Percentiles rank a stretch among this genome's conserved stretches.
phyloP scores from a whole-genome alignment of 2,113 vertebrate genomes.

The Coturnix japonica region DNA sequence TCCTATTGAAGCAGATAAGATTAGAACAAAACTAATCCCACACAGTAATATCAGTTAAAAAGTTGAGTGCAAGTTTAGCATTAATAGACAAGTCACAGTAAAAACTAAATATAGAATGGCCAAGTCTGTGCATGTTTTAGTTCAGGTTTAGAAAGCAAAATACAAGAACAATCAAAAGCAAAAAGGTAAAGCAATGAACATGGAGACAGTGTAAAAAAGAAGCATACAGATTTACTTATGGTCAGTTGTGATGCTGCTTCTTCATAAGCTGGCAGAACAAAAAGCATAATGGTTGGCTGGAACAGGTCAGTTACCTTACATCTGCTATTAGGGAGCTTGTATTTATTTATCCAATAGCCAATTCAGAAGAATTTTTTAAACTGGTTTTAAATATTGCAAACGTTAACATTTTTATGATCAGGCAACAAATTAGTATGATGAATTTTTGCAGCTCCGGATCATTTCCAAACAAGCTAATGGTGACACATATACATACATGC shows the following conservation, averaged over 20 bases:
- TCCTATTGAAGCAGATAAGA: conserved; percentile 85
- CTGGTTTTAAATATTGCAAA: conserved; percentile 54
- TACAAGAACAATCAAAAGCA: conserved; percentile 86
- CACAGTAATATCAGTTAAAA: conserved; percentile 35
- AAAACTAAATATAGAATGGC: conserved; percentile 86
- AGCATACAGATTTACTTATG: conserved; percentile 86
- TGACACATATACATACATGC: conserved; percentile 13
- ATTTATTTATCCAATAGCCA: conserved; percentile 73
- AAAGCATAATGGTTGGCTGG: conserved; percentile 86
- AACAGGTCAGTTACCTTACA: conserved; percentile 86
- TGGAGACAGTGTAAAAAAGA: conserved; percentile 86
- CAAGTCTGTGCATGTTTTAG: conserved; percentile 85
- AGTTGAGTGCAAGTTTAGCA: conserved; percentile 80
- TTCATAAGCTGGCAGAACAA: conserved; percentile 84
- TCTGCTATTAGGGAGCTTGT: conserved; percentile 79
- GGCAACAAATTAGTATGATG: conserved; percentile 32
- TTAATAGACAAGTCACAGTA: conserved; percentile 83
- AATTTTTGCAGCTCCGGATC: conserved; percentile 37
- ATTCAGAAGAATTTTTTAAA: conserved; percentile 58
- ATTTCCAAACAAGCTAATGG: conserved; percentile 53
- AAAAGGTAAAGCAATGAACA: conserved; percentile 88
- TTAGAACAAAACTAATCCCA: conserved; percentile 72
- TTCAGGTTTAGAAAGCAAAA: conserved; percentile 85
- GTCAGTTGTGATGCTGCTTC: conserved; percentile 87
- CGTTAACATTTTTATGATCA: conserved; percentile 56